Percentiles rank a stretch among this genome's conserved stretches.
Conservation (phyloP, 1,140 invertebrate genomes). For the Gryon sp. region DNA sequence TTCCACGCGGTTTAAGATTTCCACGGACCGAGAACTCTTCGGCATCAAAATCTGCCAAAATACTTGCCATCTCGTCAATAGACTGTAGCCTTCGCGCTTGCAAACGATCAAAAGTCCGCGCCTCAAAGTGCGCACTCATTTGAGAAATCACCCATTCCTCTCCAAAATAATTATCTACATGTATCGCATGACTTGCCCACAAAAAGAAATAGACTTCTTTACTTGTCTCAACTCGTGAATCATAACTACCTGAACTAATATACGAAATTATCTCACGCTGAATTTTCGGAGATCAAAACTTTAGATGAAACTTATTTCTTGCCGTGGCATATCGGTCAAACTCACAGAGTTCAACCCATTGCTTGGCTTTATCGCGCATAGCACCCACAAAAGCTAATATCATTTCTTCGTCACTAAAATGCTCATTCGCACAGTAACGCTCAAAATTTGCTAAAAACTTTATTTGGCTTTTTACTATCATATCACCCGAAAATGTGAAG, state of each 20-base stretch:
- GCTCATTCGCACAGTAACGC: neutral
- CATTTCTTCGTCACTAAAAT: neutral
- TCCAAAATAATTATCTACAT: slow-evolving; percentile 1
- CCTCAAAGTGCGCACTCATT: neutral
- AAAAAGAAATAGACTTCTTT: slow-evolving; percentile 24
- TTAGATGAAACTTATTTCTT: neutral
- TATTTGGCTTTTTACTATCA: slow-evolving; percentile 4
- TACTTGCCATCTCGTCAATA: slow-evolving; percentile 9
- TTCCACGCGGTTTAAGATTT: neutral
- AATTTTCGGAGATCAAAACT: slow-evolving; percentile 19
- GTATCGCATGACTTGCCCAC: slow-evolving; percentile 5
- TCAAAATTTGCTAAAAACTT: slow-evolving; percentile 8
- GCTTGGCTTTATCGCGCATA: slow-evolving; percentile 7
- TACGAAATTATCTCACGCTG: slow-evolving; percentile 8
- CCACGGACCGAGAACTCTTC: slow-evolving; percentile 2
- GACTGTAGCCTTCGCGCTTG: neutral
- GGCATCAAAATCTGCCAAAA: slow-evolving; percentile 19
- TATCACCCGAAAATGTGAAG: neutral
- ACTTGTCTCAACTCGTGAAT: neutral
- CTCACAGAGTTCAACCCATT: slow-evolving; percentile 18
- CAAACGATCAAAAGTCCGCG: neutral
- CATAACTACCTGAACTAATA: slow-evolving; percentile 1
- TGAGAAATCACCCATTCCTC: slow-evolving; percentile 10
- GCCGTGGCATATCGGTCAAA: slow-evolving; percentile 1
- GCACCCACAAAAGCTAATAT: slow-evolving; percentile 1